A percentile compares a stretch with the other conserved stretches of the same genome.
Evolutionary conservation across 37 sponge, comb jelly and placozoan genomes (phyloP).

Genomic region (Halichondria panicea): DNA sequence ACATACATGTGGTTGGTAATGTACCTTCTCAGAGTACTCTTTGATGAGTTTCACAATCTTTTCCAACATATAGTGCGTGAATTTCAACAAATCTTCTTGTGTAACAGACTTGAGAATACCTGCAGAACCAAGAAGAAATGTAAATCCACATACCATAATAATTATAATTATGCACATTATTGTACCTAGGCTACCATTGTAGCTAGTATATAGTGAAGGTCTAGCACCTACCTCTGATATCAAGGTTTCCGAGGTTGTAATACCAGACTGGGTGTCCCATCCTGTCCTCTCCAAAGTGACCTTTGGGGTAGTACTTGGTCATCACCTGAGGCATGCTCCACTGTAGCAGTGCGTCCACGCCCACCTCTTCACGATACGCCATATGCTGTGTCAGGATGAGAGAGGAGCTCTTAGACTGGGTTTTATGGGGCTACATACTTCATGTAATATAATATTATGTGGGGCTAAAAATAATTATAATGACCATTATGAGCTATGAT

Average conservation of each 20-base stretch:
- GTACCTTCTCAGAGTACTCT: constrained; percentile 34
- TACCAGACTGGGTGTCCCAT: constrained; percentile 72
- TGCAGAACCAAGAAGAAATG: neutral
- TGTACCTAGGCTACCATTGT: no score
- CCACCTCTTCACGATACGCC: constrained; percentile 43
- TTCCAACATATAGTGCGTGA: constrained; percentile 10
- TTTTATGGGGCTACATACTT: no score
- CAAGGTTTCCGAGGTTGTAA: constrained; percentile 49
- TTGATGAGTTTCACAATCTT: neutral
- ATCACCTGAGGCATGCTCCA: constrained; percentile 54
- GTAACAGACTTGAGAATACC: constrained; percentile 16
- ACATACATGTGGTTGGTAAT: no score
- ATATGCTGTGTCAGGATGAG: constrained; percentile 45
- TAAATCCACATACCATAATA: no score
- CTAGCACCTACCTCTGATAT: constrained; percentile 69
- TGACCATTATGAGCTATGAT: no score
- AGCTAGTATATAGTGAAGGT: no score
- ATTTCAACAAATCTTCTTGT: constrained; percentile 21
- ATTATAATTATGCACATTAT: no score
- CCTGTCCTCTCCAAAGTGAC: constrained; percentile 67
- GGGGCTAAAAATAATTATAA: no score
- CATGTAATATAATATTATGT: no score
- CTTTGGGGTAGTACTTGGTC: constrained; percentile 54
- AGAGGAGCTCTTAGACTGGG: no score
- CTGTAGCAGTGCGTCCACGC: constrained; percentile 63